Evolutionary conservation across 2,888 invertebrate genomes (phyloP).

Genomic region (Pyrrhosoma nymphula): DNA sequence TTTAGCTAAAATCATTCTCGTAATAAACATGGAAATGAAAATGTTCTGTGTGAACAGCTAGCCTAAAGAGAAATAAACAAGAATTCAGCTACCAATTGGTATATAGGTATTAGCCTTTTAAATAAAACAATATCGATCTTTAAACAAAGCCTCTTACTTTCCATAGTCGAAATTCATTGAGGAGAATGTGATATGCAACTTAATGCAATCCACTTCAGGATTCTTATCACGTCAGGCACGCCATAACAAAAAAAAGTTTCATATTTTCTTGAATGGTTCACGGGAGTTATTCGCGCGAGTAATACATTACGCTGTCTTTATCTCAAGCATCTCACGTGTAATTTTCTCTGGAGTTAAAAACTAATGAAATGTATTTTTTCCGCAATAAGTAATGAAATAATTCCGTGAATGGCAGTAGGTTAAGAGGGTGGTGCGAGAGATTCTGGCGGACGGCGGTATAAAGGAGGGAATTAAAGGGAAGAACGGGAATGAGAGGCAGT

Average conservation of each 20-base stretch:
- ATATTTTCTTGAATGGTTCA: neutral
- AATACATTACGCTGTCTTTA: neutral
- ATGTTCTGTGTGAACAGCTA: no score
- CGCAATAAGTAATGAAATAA: neutral
- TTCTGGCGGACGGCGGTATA: neutral
- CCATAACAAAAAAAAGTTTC: neutral
- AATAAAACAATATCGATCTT: no score
- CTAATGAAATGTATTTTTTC: neutral
- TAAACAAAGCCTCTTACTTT: no score
- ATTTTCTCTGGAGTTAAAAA: neutral
- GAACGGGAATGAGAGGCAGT: neutral
- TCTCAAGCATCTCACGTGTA: neutral
- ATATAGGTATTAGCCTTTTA: no score
- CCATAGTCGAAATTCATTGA: no score
- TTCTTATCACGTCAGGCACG: neutral
- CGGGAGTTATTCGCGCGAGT: neutral
- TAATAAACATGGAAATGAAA: no score
- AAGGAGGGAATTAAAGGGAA: neutral
- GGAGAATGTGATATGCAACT: neutral
- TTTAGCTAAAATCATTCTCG: no score
- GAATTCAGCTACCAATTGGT: no score
- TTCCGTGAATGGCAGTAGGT: neutral
- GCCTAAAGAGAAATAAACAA: no score
- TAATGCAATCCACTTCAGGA: neutral
- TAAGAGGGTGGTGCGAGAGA: neutral